phyloP scores from a whole-genome alignment of 2,888 invertebrate genomes.

The Ryuthela nishihirai region DNA sequence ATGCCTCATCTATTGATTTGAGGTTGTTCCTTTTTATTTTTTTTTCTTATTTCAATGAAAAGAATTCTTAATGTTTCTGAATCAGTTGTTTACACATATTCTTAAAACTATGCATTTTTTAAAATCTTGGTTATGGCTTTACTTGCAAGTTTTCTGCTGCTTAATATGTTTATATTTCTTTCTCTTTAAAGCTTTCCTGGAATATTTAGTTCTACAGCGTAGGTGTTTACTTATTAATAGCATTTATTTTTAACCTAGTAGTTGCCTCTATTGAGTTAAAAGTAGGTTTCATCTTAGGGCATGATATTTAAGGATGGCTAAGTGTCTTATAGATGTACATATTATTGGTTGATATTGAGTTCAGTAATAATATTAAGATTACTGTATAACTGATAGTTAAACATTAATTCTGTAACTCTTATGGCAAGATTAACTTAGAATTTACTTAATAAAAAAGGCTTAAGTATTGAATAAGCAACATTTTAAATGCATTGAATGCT shows the following conservation, averaged over 20 bases:
- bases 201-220: slow-evolving; percentile 38
- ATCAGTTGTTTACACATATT: too few species aligned
- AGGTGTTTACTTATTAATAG: slow-evolving; percentile 22
- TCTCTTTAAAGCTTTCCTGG: slow-evolving; percentile 36
- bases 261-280: background rate
- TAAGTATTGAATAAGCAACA: too few species aligned
- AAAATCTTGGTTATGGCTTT: too few species aligned
- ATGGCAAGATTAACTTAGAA: too few species aligned
- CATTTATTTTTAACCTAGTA: background rate
- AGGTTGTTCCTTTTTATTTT: background rate
- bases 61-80: too few species aligned
- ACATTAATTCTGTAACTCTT: background rate
- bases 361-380: background rate
- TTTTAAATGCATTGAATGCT: too few species aligned
- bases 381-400: background rate
- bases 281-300: background rate
- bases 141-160: background rate
- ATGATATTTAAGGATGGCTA: background rate
- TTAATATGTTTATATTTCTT: slow-evolving; percentile 3
- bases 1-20: too few species aligned
- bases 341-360: background rate
- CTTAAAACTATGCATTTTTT: too few species aligned
- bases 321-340: background rate
- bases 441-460: too few species aligned
- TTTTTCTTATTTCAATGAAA: background rate